Evolutionary conservation across 2,113 vertebrate species (phyloP).

Genomic region (Cacatua alba): DNA sequence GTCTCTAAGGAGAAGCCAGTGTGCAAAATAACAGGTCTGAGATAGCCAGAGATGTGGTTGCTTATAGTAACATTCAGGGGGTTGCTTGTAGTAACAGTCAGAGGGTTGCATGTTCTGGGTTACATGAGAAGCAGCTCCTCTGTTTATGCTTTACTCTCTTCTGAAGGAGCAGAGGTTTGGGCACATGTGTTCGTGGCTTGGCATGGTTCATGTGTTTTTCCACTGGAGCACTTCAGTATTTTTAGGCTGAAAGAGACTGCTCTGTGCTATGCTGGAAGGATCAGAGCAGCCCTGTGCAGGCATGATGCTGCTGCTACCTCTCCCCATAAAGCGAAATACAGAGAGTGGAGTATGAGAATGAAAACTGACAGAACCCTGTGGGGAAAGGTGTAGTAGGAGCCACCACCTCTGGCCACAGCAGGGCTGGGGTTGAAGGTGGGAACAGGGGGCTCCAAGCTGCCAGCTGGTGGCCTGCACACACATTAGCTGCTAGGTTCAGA

Average conservation of each 20-base stretch:
- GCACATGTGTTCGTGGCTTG: slow-evolving; percentile 28
- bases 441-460: background rate
- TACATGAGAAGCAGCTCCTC: background rate
- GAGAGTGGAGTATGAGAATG: background rate
- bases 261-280: background rate
- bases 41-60: background rate
- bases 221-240: slow-evolving; percentile 21
- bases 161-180: slow-evolving; percentile 21
- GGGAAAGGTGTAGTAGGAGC: background rate
- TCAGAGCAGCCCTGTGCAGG: background rate
- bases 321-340: background rate
- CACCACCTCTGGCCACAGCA: background rate
- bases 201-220: slow-evolving; percentile 37
- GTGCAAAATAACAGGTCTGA: background rate
- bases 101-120: background rate
- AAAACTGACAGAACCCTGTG: background rate
- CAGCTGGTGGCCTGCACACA: background rate
- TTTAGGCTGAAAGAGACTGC: background rate
- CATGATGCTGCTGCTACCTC: background rate
- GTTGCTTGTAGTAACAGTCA: background rate
- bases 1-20: background rate
- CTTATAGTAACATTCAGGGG: background rate
- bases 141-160: background rate
- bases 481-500: background rate
- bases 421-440: background rate